Conservation (phyloP, 2,113 vertebrate genomes). For the Atherinomorus stipes region DNA sequence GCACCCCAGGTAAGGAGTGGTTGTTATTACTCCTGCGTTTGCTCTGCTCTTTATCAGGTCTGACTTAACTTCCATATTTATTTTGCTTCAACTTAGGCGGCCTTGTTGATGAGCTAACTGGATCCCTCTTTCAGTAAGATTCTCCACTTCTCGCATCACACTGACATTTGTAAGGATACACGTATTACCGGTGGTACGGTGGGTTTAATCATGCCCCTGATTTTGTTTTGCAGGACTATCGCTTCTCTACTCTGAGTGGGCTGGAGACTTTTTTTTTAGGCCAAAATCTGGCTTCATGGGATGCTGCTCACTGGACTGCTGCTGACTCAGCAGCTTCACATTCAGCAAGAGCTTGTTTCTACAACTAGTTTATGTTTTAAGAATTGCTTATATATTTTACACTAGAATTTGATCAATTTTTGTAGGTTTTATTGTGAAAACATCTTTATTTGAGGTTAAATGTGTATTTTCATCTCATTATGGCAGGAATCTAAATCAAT, state of each 20-base stretch:
- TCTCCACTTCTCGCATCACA: background rate
- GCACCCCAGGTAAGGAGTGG: conserved; percentile 83
- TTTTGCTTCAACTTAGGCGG: conserved; percentile 76
- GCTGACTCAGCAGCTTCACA: conserved; percentile 3
- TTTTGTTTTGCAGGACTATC: conserved; percentile 66
- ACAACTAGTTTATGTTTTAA: conserved; percentile 17
- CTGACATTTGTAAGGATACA: background rate
- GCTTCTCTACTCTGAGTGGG: conserved; percentile 64
- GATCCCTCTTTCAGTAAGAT: conserved; percentile 85
- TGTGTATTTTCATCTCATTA: background rate
- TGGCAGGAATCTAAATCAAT: background rate
- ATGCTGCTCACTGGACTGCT: background rate
- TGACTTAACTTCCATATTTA: background rate
- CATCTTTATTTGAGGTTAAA: background rate
- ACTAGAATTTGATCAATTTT: conserved; percentile 13
- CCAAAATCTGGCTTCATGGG: background rate
- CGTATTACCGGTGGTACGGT: fast-evolving
- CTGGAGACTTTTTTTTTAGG: background rate
- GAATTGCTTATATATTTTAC: background rate
- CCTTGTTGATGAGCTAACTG: conserved; percentile 83
- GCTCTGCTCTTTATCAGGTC: background rate
- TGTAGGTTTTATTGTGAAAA: background rate
- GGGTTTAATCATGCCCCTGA: background rate
- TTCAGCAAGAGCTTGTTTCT: background rate
- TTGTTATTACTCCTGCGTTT: background rate